phyloP scores from a whole-genome alignment of 2,888 invertebrate species.

The Acronicta alni region DNA sequence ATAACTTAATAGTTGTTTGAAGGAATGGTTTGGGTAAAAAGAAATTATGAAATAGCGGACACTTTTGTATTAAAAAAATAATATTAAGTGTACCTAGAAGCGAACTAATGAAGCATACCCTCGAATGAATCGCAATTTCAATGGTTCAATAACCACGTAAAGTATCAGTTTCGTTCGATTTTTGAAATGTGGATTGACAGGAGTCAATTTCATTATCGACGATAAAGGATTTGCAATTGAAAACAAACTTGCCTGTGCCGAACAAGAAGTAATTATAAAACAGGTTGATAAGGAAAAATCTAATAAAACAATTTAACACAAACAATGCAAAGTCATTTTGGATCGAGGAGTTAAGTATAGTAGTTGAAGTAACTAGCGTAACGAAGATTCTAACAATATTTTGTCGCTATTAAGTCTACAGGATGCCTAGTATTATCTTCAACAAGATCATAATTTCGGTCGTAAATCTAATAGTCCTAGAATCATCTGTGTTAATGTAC shows the following conservation, averaged over 20 bases:
- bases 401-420: slow-evolving; percentile 6
- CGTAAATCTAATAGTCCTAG: slow-evolving; percentile 8
- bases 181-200: slow-evolving; percentile 33
- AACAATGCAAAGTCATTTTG: slow-evolving; percentile 50
- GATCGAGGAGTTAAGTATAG: slow-evolving; percentile 15
- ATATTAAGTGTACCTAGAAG: slow-evolving; percentile 44
- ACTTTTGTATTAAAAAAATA: slow-evolving; percentile 33
- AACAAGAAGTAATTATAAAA: slow-evolving; percentile 5
- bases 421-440: slow-evolving; percentile 10
- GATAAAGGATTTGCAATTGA: slow-evolving; percentile 45
- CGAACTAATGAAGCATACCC: slow-evolving; percentile 46
- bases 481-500: slow-evolving; percentile 3
- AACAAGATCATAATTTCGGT: slow-evolving; percentile 9
- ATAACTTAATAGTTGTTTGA: too few relatives aligned
- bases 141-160: slow-evolving; percentile 40
- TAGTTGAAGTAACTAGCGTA: slow-evolving; percentile 11
- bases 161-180: slow-evolving; percentile 33
- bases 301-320: slow-evolving; percentile 6
- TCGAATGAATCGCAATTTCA: slow-evolving; percentile 31
- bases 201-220: slow-evolving; percentile 41
- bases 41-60: slow-evolving; percentile 26
- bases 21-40: neutral
- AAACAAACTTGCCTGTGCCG: slow-evolving; percentile 17
- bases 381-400: slow-evolving; percentile 10
- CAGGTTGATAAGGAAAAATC: slow-evolving; percentile 24